Evolutionary conservation across 2,113 vertebrate genomes (phyloP).

Genomic region (Poicephalus meyeri): DNA sequence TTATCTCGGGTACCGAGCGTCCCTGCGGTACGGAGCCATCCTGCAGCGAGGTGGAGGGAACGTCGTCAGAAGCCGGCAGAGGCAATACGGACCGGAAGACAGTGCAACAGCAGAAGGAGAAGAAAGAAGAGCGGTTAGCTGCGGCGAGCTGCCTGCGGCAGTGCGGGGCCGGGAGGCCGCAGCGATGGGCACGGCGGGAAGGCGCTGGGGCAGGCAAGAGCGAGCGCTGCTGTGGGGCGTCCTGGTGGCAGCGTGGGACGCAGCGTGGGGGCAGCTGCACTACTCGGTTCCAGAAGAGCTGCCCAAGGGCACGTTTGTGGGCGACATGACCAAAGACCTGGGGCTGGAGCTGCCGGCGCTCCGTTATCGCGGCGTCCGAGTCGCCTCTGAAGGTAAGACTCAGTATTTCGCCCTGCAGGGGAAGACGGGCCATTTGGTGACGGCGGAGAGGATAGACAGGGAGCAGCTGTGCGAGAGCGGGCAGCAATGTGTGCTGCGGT

Average conservation of each 20-base stretch:
- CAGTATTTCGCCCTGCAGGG: constrained; percentile 12
- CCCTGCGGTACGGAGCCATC: neutral
- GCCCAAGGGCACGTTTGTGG: neutral
- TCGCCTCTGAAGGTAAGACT: neutral
- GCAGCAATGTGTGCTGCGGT: constrained; percentile 27
- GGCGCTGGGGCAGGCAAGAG: neutral
- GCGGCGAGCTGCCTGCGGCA: neutral
- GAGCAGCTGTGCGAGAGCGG: constrained; percentile 25
- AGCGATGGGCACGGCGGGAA: neutral
- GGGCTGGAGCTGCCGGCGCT: neutral
- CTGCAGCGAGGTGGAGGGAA: neutral
- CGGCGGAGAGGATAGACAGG: constrained; percentile 31
- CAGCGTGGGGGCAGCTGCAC: neutral
- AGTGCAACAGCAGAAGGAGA: neutral
- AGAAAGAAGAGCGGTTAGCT: neutral
- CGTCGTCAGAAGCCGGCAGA: too few relatives aligned
- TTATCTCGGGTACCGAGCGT: too few relatives aligned
- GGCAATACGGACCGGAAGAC: neutral
- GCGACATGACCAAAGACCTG: neutral
- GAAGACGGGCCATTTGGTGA: constrained; percentile 55
- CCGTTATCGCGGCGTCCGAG: neutral
- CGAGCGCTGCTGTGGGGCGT: neutral
- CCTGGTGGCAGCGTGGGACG: neutral
- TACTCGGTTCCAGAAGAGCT: neutral
- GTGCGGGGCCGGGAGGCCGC: neutral